A percentile compares a stretch with the other conserved stretches of the same genome.
Evolutionary conservation across 1,140 invertebrate genomes (phyloP).

Genomic region (Sitophilus oryzae): DNA sequence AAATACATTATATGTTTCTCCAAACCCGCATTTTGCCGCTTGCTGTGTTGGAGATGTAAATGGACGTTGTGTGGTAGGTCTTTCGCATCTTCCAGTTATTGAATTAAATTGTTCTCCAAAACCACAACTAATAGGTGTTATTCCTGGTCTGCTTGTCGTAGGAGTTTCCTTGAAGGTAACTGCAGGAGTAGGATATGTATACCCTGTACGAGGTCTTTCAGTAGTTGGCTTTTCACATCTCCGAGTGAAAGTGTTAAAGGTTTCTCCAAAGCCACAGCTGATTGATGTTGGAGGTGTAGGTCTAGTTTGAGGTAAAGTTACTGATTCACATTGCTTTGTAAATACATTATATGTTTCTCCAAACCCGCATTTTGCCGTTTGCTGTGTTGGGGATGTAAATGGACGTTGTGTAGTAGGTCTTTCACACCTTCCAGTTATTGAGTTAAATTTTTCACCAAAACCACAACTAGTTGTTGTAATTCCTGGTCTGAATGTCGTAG

Average conservation of each 20-base stretch:
- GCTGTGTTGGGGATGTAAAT: not conserved
- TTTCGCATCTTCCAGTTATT: not conserved
- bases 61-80: constrained; percentile 1
- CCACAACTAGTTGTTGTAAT: not conserved
- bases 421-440: constrained; percentile 14
- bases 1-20: constrained; percentile 6
- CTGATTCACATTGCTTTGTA: constrained; percentile 1
- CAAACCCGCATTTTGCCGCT: not conserved
- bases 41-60: constrained; percentile 22
- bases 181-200: not conserved
- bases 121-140: not conserved
- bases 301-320: not conserved
- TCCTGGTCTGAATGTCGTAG: not conserved
- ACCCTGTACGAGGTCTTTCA: not conserved
- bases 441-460: not conserved
- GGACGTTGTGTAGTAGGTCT: not conserved
- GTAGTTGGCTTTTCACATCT: constrained; percentile 9
- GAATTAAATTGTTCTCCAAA: not conserved
- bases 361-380: not conserved
- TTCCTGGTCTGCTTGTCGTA: not conserved
- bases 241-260: constrained; percentile 5
- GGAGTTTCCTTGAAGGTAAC: not conserved
- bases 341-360: constrained; percentile 1
- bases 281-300: not conserved
- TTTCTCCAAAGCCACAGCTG: constrained; percentile 11